These are phyloP conservation scores for Leptinotarsa lineolata DNA, from an alignment of 1,140 invertebrate genomes.

Conservation along the genomic window DNA sequence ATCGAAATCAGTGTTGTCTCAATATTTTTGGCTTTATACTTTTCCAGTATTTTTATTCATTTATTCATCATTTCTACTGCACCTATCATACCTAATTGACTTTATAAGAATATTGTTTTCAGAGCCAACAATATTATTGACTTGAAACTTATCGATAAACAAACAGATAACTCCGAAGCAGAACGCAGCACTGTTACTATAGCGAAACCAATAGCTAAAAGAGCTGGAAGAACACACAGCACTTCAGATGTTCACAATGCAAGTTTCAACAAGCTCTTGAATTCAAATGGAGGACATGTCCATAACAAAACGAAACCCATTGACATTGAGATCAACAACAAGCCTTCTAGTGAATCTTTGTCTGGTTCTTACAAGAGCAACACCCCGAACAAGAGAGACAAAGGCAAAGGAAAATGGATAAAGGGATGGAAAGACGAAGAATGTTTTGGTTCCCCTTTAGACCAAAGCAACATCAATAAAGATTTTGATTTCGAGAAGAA, in stretches of 20 bases:
- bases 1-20: too few species aligned
- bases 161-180: constrained; percentile 48
- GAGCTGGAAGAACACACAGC: constrained; percentile 57
- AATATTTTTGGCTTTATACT: too few species aligned
- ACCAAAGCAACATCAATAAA: constrained; percentile 60
- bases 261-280: constrained; percentile 37
- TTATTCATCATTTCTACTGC: too few species aligned
- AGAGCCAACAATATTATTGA: constrained; percentile 66
- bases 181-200: constrained; percentile 59
- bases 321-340: constrained; percentile 43
- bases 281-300: constrained; percentile 50
- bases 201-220: constrained; percentile 62
- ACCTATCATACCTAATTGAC: too few species aligned
- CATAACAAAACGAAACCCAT: constrained; percentile 50
- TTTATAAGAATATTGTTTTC: constrained; percentile 41
- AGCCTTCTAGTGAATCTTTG: constrained; percentile 20
- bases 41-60: background rate
- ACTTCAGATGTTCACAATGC: constrained; percentile 58
- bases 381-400: constrained; percentile 57
- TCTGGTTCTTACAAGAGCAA: constrained; percentile 47
- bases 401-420: constrained; percentile 52
- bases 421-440: constrained; percentile 57
- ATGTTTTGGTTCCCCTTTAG: constrained; percentile 61
- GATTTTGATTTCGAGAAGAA: constrained; percentile 96
- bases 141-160: constrained; percentile 65